Conservation (phyloP, 2,888 invertebrate genomes). For the Drosophila melanosoma region DNA sequence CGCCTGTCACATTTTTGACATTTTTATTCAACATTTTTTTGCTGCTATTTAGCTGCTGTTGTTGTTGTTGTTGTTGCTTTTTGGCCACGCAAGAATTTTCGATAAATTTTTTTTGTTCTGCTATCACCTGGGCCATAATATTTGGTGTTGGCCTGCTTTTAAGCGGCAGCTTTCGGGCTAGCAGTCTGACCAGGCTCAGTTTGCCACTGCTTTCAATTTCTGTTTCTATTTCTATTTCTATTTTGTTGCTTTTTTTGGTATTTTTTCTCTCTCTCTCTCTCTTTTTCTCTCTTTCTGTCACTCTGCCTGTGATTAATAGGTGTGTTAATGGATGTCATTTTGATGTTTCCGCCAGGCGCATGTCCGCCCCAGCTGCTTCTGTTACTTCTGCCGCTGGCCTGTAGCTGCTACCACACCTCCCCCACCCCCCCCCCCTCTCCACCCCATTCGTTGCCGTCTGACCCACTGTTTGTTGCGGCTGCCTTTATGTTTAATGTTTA, state of each 20-base stretch:
- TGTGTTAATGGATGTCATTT: conserved; percentile 84
- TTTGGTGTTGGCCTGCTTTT: conserved; percentile 70
- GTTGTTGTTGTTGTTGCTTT: conserved; percentile 15
- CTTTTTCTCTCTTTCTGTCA: conserved; percentile 24
- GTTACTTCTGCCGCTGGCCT: no score
- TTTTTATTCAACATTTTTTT: conserved; percentile 76
- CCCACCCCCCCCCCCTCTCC: background rate
- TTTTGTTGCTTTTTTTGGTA: conserved; percentile 3
- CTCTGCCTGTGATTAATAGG: conserved; percentile 82
- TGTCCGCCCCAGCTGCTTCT: conserved; percentile 45
- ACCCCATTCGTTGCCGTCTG: background rate
- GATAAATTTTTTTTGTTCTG: conserved; percentile 59
- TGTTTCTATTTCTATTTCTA: conserved; percentile 7
- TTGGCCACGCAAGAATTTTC: conserved; percentile 52
- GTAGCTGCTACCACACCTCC: no score
- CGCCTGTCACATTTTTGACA: conserved; percentile 79
- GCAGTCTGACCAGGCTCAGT: conserved; percentile 14
- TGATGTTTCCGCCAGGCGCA: conserved; percentile 80
- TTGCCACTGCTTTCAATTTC: conserved; percentile 44
- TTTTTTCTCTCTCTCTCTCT: conserved; percentile 12
- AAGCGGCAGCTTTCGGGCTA: conserved; percentile 41
- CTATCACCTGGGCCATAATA: conserved; percentile 74
- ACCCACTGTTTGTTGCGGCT: conserved; percentile 15
- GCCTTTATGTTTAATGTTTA: conserved; percentile 78
- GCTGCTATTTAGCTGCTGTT: conserved; percentile 55